A percentile compares a stretch with the other conserved stretches of the same genome.
These are phyloP conservation scores for Drosophila arizonae DNA, from an alignment of 1,140 invertebrate genomes.

Conservation along the genomic window DNA sequence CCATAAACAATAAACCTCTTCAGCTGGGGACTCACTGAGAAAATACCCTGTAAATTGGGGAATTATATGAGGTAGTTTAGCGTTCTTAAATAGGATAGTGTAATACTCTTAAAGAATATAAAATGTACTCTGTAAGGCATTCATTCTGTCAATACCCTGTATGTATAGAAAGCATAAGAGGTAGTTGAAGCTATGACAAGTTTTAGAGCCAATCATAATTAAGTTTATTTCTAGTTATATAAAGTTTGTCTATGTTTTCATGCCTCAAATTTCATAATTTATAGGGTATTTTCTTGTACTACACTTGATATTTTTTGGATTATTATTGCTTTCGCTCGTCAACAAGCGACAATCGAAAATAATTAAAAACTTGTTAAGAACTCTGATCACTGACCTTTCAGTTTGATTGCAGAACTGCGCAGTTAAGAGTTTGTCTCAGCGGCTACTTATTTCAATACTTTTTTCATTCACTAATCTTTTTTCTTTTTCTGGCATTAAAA, in stretches of 20 bases:
- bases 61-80: not conserved
- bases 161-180: too few species aligned
- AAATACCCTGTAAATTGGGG: conserved; percentile 5
- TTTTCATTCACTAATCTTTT: not conserved
- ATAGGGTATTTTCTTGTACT: conserved; percentile 7
- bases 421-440: conserved; percentile 18
- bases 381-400: conserved; percentile 56
- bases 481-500: conserved; percentile 3
- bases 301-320: not conserved
- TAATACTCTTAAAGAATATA: too few species aligned
- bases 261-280: not conserved
- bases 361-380: conserved; percentile 30
- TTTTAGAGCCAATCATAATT: too few species aligned
- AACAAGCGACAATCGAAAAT: conserved; percentile 23
- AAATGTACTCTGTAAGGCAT: too few species aligned
- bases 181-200: too few species aligned
- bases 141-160: too few species aligned
- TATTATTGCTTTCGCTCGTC: conserved; percentile 22
- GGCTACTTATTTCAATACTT: not conserved
- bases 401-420: conserved; percentile 42
- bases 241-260: not conserved
- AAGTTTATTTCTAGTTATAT: not conserved
- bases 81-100: not conserved
- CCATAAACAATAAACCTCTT: conserved; percentile 7
- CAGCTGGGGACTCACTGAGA: conserved; percentile 32